Conservation (phyloP, 2,113 vertebrate genomes). For the Gnathonemus longibarbis region DNA sequence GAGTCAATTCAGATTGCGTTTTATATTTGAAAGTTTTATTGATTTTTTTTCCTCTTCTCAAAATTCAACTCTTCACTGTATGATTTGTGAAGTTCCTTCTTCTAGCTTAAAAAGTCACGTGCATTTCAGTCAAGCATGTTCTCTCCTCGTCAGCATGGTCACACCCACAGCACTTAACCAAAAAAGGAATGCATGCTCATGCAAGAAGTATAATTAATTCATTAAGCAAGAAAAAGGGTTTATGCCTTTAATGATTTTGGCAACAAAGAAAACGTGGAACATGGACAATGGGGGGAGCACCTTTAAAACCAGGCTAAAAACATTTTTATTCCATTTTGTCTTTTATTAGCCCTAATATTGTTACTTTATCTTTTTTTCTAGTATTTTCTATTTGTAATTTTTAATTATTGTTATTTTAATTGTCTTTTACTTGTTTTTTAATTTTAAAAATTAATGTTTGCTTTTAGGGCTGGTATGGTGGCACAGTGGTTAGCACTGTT, state of each 20-base stretch:
- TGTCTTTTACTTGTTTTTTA: background rate
- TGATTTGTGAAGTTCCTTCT: constrained; percentile 26
- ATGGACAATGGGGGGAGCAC: too few species aligned
- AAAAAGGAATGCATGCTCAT: too few species aligned
- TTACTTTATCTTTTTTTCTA: background rate
- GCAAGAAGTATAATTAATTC: too few species aligned
- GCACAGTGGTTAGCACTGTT: background rate
- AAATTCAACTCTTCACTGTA: constrained; percentile 16
- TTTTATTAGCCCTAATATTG: background rate
- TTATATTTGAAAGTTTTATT: constrained; percentile 69
- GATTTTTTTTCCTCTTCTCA: constrained; percentile 48
- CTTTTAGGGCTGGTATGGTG: background rate
- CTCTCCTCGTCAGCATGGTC: background rate
- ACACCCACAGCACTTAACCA: too few species aligned
- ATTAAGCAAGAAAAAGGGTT: too few species aligned
- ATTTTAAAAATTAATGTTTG: background rate
- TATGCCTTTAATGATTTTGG: too few species aligned
- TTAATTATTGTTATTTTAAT: background rate
- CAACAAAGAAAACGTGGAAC: too few species aligned
- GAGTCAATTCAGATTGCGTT: constrained; percentile 60
- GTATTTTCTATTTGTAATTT: background rate
- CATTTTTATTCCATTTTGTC: too few species aligned
- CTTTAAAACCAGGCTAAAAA: too few species aligned
- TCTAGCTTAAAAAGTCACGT: background rate
- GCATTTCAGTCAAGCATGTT: background rate